Evolutionary conservation across 2,888 invertebrate genomes (phyloP), one percentile per base, ranked within the genome.

Genomic region (Dasysyrphus tricinctus): DNA sequence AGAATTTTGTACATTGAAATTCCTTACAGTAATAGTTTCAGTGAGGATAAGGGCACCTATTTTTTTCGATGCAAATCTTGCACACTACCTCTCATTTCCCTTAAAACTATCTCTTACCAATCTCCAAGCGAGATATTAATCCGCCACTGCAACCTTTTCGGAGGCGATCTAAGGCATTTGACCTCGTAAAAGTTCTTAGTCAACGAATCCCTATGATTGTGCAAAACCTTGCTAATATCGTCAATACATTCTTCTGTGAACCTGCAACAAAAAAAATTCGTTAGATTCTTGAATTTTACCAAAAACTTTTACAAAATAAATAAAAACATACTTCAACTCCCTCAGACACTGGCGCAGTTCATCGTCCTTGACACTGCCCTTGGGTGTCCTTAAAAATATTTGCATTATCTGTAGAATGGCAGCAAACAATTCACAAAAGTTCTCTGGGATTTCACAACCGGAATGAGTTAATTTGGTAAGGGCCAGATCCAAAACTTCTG

Each of bases 81-180:
- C 4, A 14, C 6, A n/a, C 14, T n/a, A 14, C 12, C 6, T 44
- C 2, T 0, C 1, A 44, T n/a, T 44, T n/a, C 5, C n/a, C 5
- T 14, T 14, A 1, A 42, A 42, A 11, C 4, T 24, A 5, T 51
- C 0, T 2, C 89, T 79, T 91, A 94, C 94, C 93, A 93, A 16
- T 94, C 93, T 16, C 93, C 92, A 73, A 94, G 91, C 0, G 93
- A 93, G 70, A 94, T 93, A 88, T 94, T 94, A 37, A 94, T 92
- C 34, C 93, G 92, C 94, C 94, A 94, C 88, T 93, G 90, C 90
- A 93, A 47, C 88, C 92, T 89, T 88, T 91, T 89, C 91, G 91
- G 90, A 89, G 92, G 89, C 88, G 93, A 91, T 88, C 93, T 90
- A 90, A 93, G 83, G 90, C 92, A 88, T 92, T 93, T 91, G 29